Percentiles rank a stretch among this genome's conserved stretches.
Conservation (phyloP, 2,797 vertebrate genomes). For the Artibeus jamaicensis region DNA sequence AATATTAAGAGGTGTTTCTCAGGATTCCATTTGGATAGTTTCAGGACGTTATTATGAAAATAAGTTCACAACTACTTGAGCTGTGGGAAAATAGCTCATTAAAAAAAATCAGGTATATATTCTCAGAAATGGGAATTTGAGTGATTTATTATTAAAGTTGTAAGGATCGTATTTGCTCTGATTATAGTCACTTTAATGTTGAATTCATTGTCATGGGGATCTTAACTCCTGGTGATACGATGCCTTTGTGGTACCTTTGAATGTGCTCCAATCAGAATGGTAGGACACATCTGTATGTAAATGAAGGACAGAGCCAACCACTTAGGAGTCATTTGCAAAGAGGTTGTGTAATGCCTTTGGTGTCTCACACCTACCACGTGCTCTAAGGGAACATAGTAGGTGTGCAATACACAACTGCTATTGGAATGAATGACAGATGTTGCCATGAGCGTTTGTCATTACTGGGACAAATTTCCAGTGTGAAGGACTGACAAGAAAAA, state of each 20-base stretch:
- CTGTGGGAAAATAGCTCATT: background rate
- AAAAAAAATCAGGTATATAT: background rate
- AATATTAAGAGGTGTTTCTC: conserved; percentile 74
- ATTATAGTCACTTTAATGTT: conserved; percentile 4
- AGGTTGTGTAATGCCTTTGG: background rate
- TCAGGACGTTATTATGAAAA: conserved; percentile 28
- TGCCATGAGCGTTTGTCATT: background rate
- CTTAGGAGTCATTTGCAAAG: background rate
- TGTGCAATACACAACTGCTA: background rate
- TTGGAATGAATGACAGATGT: background rate
- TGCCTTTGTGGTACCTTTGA: background rate
- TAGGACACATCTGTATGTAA: background rate
- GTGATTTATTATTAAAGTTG: conserved; percentile 13
- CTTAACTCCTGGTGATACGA: background rate
- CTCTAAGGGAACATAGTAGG: too few species aligned
- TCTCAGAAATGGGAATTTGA: background rate
- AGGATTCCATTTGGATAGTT: conserved; percentile 55
- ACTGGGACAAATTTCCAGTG: background rate
- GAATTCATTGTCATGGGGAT: conserved; percentile 39
- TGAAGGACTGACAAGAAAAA: background rate
- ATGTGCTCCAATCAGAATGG: background rate
- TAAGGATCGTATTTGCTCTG: background rate
- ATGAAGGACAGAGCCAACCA: background rate
- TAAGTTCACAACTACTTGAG: conserved; percentile 35
- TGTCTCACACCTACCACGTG: background rate